A percentile compares a stretch with the other conserved stretches of the same genome.
These are phyloP conservation scores for Apocheima hispidaria DNA, from an alignment of 2,888 invertebrate species.

Conservation along the genomic window DNA sequence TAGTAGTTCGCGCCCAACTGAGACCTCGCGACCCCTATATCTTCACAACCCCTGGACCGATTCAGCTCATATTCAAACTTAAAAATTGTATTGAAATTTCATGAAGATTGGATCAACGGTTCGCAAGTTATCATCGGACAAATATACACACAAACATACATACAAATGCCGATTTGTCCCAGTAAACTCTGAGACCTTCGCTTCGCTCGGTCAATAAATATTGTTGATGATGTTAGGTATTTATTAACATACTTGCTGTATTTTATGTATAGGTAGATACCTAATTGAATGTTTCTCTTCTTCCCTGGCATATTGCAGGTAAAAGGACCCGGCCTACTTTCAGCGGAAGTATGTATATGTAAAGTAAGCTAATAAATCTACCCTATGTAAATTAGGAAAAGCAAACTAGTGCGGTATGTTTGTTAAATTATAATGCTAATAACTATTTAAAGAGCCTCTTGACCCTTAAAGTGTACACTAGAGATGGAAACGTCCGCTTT, in stretches of 20 bases:
- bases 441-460: constrained; percentile 31
- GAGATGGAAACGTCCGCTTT: background rate
- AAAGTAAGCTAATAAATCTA: constrained; percentile 38
- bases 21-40: too few species aligned
- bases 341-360: constrained; percentile 43
- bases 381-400: constrained; percentile 44
- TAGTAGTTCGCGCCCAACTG: too few species aligned
- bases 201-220: too few species aligned
- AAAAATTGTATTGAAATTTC: too few species aligned
- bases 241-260: background rate
- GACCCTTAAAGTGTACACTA: constrained; percentile 17
- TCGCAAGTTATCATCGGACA: too few species aligned
- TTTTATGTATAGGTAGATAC: background rate
- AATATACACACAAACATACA: too few species aligned
- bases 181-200: too few species aligned
- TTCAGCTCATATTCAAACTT: too few species aligned
- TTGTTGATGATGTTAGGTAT: too few species aligned
- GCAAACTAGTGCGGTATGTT: constrained; percentile 35
- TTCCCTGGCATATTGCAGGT: constrained; percentile 9
- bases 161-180: too few species aligned
- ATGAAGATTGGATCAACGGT: too few species aligned
- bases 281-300: background rate
- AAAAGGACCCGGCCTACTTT: constrained; percentile 35
- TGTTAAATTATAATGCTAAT: constrained; percentile 42
- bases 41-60: too few species aligned